Evolutionary conservation across 2,888 invertebrate genomes (phyloP).

Genomic region (Philonicus albiceps): DNA sequence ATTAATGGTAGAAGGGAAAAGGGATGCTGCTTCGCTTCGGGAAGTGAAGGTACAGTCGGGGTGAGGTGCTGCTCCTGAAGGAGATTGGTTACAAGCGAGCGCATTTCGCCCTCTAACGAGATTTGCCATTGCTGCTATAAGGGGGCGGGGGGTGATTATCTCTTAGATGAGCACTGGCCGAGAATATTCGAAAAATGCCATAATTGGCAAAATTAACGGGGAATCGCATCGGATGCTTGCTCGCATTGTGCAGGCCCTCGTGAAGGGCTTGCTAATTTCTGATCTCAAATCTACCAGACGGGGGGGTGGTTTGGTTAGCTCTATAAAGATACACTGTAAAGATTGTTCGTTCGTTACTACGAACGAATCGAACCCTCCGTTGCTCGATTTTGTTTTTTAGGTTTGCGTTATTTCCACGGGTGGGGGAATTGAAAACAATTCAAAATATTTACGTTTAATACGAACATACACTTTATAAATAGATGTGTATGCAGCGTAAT

Average conservation of each 20-base stretch:
- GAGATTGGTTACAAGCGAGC: slow-evolving; percentile 24
- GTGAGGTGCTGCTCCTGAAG: neutral
- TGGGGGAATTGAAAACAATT: no score
- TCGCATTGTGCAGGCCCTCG: neutral
- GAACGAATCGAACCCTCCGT: neutral
- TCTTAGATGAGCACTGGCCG: neutral
- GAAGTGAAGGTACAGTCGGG: neutral
- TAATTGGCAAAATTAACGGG: slow-evolving; percentile 19
- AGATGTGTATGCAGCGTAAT: no score
- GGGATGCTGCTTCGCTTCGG: neutral
- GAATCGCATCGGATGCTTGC: neutral
- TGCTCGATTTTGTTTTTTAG: neutral
- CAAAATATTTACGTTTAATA: no score
- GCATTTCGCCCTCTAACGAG: neutral
- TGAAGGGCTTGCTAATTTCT: neutral
- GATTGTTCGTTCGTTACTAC: neutral
- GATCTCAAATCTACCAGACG: neutral
- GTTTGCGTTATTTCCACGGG: neutral
- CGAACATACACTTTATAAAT: no score
- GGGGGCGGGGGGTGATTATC: neutral
- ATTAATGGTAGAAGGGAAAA: slow-evolving; percentile 16
- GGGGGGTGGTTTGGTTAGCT: neutral
- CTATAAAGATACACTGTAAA: neutral
- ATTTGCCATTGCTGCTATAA: neutral
- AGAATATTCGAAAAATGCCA: neutral